Percentiles rank a stretch among this genome's conserved stretches.
These are phyloP conservation scores for Isoperla grammatica DNA, from an alignment of 2,888 invertebrate genomes.

Conservation along the genomic window DNA sequence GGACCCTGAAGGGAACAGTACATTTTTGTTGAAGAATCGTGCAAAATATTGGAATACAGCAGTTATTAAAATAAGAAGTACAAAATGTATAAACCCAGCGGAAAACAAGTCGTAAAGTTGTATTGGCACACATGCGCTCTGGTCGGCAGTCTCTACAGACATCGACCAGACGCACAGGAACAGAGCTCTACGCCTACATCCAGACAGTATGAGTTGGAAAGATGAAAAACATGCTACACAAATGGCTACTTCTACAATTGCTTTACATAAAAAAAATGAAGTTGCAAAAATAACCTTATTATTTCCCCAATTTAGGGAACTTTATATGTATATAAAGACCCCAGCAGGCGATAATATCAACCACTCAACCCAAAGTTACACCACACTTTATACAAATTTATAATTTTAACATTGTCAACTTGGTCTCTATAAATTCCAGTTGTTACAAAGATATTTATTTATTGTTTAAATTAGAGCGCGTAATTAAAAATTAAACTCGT, in stretches of 20 bases:
- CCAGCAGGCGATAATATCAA: conserved; percentile 27
- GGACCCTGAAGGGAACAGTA: conserved; percentile 32
- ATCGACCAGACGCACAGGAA: conserved; percentile 5
- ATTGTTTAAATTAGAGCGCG: conserved; percentile 32
- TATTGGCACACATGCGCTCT: conserved; percentile 30
- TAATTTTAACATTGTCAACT: conserved; percentile 25
- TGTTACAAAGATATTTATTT: conserved; percentile 32
- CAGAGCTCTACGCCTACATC: conserved; percentile 17
- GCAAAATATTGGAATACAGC: conserved; percentile 32
- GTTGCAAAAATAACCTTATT: conserved; percentile 24
- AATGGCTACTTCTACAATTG: conserved; percentile 20
- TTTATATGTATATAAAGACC: conserved; percentile 7
- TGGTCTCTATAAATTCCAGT: conserved; percentile 25
- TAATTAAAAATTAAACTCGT: conserved; percentile 31
- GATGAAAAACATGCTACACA: conserved; percentile 15
- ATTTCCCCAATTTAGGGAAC: conserved; percentile 23
- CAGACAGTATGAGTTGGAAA: conserved; percentile 19
- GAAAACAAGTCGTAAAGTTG: conserved; percentile 24
- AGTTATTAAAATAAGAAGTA: conserved; percentile 31
- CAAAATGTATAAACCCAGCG: conserved; percentile 32
- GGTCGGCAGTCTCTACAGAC: conserved; percentile 3
- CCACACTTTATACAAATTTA: conserved; percentile 32
- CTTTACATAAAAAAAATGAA: conserved; percentile 22
- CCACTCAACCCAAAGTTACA: conserved; percentile 31
- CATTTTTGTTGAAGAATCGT: conserved; percentile 29